phyloP scores from a whole-genome alignment of 1,140 invertebrate species.

The Hermetia illucens region DNA sequence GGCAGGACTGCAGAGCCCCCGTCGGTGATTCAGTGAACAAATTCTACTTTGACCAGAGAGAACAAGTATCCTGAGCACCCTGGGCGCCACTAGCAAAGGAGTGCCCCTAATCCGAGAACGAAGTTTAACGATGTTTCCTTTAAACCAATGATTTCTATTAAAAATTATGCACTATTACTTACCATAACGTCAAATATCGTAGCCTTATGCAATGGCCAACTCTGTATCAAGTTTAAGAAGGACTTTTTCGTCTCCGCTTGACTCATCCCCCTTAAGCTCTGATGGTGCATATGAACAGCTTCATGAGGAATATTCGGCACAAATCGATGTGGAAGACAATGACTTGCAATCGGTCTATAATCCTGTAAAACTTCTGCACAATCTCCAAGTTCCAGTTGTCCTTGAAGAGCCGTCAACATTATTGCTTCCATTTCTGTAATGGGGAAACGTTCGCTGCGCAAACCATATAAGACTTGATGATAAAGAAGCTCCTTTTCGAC shows the following conservation, averaged over 20 bases:
- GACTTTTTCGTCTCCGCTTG: slow-evolving; percentile 77
- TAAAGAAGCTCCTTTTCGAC: slow-evolving; percentile 94
- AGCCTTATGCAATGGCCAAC: slow-evolving; percentile 82
- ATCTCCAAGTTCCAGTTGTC: slow-evolving; percentile 82
- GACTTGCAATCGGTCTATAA: slow-evolving; percentile 58
- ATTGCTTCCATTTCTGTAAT: slow-evolving; percentile 87
- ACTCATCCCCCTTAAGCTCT: slow-evolving; percentile 71
- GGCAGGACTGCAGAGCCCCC: too few species aligned
- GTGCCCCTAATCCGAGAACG: background rate
- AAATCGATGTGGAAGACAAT: slow-evolving; percentile 70
- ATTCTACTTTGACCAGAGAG: too few species aligned
- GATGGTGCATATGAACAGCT: slow-evolving; percentile 74
- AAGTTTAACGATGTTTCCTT: slow-evolving; percentile 3
- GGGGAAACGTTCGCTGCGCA: slow-evolving; percentile 79
- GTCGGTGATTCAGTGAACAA: too few species aligned
- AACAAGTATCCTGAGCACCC: too few species aligned
- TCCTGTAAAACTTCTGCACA: slow-evolving; percentile 52
- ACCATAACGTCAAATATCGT: slow-evolving; percentile 88
- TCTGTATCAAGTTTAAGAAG: slow-evolving; percentile 86
- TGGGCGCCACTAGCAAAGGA: too few species aligned
- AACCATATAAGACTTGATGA: slow-evolving; percentile 82
- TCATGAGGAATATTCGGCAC: slow-evolving; percentile 58
- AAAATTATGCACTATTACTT: slow-evolving; percentile 33
- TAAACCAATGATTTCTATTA: background rate
- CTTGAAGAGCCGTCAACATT: slow-evolving; percentile 86